Percentiles rank a stretch among this genome's conserved stretches.
These are phyloP conservation scores for Neelides folsomi DNA, from an alignment of 2,888 invertebrate genomes.

Conservation along the genomic window DNA sequence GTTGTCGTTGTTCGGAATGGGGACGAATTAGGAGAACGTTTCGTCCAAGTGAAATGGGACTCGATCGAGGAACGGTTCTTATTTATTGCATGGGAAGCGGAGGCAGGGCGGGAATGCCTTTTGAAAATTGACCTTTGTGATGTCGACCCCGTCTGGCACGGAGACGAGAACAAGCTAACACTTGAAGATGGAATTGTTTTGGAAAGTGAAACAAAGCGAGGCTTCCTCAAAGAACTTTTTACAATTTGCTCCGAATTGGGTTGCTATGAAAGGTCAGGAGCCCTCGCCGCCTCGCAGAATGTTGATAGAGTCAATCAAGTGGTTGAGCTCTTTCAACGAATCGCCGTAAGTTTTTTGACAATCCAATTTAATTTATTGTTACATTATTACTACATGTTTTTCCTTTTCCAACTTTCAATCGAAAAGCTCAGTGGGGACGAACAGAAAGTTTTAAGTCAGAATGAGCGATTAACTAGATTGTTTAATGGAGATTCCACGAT, in stretches of 20 bases:
- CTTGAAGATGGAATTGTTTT: slow-evolving; percentile 20
- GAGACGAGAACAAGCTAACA: slow-evolving; percentile 22
- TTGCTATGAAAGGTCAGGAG: slow-evolving; percentile 29
- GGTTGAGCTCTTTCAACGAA: slow-evolving; percentile 28
- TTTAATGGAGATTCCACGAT: no score
- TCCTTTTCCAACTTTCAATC: no score
- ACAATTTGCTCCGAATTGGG: slow-evolving; percentile 29
- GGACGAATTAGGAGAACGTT: slow-evolving; percentile 25
- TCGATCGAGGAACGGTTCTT: slow-evolving; percentile 24
- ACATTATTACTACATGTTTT: no score
- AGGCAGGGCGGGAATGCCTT: slow-evolving; percentile 26
- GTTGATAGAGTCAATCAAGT: slow-evolving; percentile 25
- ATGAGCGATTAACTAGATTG: no score
- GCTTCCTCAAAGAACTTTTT: slow-evolving; percentile 26
- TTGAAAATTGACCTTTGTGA: slow-evolving; percentile 28
- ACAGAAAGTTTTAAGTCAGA: no score
- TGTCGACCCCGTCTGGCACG: slow-evolving; percentile 26
- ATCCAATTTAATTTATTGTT: no score
- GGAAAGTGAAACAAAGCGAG: slow-evolving; percentile 25
- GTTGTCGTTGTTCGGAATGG: slow-evolving; percentile 22
- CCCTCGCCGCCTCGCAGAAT: slow-evolving; percentile 26
- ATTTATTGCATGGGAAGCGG: slow-evolving; percentile 27
- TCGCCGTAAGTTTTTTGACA: slow-evolving; percentile 21
- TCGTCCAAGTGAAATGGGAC: slow-evolving; percentile 32
- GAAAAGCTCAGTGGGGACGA: no score